A percentile compares a stretch with the other conserved stretches of the same genome.
Evolutionary conservation across 2,888 invertebrate genomes (phyloP).

Genomic region (Hirudinaria manillensis): DNA sequence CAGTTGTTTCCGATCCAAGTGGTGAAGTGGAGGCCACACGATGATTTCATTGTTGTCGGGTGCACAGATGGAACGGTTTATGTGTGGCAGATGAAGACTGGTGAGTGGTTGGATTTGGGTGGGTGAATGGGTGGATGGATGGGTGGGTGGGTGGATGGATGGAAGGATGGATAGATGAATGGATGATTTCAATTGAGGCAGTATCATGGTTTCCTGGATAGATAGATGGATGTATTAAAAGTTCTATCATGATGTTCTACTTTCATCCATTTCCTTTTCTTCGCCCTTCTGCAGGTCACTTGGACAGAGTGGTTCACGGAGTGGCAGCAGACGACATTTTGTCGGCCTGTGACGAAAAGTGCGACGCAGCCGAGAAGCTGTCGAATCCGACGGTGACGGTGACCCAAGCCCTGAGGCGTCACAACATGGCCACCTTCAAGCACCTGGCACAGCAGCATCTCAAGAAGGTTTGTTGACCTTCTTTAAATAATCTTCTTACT

Average conservation of each 20-base stretch:
- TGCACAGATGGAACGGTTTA: slow-evolving; percentile 96
- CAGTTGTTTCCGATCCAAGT: slow-evolving; percentile 91
- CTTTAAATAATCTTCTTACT: not conserved
- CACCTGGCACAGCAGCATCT: slow-evolving; percentile 50
- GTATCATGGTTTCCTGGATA: not conserved
- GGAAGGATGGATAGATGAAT: not conserved
- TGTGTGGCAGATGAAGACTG: slow-evolving; percentile 99
- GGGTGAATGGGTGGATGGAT: not conserved
- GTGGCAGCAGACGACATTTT: slow-evolving; percentile 92
- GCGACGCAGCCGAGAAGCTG: slow-evolving; percentile 51
- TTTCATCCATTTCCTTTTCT: too few species aligned
- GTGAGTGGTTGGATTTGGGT: slow-evolving; percentile 45
- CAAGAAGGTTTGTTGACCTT: slow-evolving; percentile 18
- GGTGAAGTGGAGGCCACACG: slow-evolving; percentile 91
- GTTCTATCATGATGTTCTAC: too few species aligned
- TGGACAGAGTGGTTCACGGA: slow-evolving; percentile 89
- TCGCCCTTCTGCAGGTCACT: slow-evolving; percentile 64
- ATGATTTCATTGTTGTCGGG: slow-evolving; percentile 94
- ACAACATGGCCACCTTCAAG: slow-evolving; percentile 51
- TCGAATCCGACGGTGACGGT: slow-evolving; percentile 49
- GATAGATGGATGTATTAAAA: not conserved
- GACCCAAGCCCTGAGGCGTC: slow-evolving; percentile 49
- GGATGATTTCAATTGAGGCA: slow-evolving; percentile 5
- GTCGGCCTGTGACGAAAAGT: slow-evolving; percentile 75
- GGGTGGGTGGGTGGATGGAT: not conserved